Evolutionary conservation across 2,888 invertebrate genomes (phyloP).

Genomic region (Stenurella melanura): DNA sequence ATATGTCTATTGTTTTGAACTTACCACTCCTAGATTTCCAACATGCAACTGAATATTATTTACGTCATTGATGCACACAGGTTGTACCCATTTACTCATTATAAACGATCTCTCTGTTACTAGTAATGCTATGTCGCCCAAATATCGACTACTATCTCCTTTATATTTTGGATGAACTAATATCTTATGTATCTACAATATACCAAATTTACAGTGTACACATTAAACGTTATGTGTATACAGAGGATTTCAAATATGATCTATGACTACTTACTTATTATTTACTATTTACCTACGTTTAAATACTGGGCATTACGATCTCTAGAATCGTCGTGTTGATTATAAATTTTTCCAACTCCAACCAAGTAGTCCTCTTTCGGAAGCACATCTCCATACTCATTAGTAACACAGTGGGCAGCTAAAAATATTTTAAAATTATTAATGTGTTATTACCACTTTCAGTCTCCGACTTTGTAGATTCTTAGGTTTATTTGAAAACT

Average conservation of each 20-base stretch:
- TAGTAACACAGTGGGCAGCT: slow-evolving; percentile 53
- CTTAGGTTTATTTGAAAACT: no score
- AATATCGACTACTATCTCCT: slow-evolving; percentile 43
- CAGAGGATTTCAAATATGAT: no score
- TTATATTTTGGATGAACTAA: slow-evolving; percentile 41
- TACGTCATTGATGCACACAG: slow-evolving; percentile 48
- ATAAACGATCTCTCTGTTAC: slow-evolving; percentile 44
- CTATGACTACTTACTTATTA: neutral
- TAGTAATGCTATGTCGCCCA: slow-evolving; percentile 50
- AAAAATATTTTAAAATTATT: slow-evolving; percentile 11
- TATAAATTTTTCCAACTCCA: slow-evolving; percentile 50
- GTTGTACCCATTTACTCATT: slow-evolving; percentile 48
- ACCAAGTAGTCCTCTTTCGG: slow-evolving; percentile 41
- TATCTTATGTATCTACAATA: slow-evolving; percentile 9
- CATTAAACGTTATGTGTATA: neutral
- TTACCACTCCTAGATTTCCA: slow-evolving; percentile 47
- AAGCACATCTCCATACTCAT: slow-evolving; percentile 40
- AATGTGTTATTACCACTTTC: no score
- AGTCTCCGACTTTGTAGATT: no score
- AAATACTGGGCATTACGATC: slow-evolving; percentile 45
- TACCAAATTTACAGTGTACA: no score
- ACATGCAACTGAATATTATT: slow-evolving; percentile 41
- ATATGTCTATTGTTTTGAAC: slow-evolving; percentile 13
- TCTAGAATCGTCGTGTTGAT: slow-evolving; percentile 39
- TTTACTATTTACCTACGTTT: slow-evolving; percentile 41